Base-by-base conservation (phyloP, 2,888 invertebrate genomes). In the Sphecodes monilicornis region DNA sequence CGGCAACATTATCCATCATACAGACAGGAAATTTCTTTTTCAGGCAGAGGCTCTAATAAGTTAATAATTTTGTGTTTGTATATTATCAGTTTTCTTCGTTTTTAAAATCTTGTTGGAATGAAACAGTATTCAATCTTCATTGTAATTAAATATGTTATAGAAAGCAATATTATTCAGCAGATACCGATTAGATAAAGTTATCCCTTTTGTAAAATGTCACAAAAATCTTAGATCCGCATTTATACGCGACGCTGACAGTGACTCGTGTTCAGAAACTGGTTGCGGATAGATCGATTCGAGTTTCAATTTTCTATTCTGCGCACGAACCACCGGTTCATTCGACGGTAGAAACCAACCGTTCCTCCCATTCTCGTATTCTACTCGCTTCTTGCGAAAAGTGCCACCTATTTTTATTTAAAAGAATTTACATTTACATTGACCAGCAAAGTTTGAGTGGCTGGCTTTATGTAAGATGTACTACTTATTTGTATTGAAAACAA, bases 401-500 rank as follows among this genome's bases (percentile, higher is more conserved):
- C 29, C 16, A 29, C 16, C 60, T 29, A 60, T 60, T 29, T 60
- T 60, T 60, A 60, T 60, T 60, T 60, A 60, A 60, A 60, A 60
- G 57, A 60, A 60, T 60, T 60, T 29, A 60, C 57, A 60, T 60
- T 60, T 60, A 29, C 57, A 60, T 60, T 60, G 16, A 13, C 26
- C 29, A 5, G 57, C 57, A 10, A 26, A 29, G 16, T 29, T 29
- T 26, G 13, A 29, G 57, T 13, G 57, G 26, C 16, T 60, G 5
- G 26, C 13, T 29, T 60, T 26, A 5, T 5, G 54, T 16, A 29
- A 60, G 16, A 6, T 6, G n/a, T 60, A 6, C 57, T 16, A 60
- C 29, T 60, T 29, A 60, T 29, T 60, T 60, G 16, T 26, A 60
- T 29, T 29, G 13, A 26, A 60, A n/a, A 16, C 5, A 60, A 60